A percentile compares a stretch with the other conserved stretches of the same genome.
These are phyloP conservation scores for Euura lappo DNA, from an alignment of 1,140 invertebrate genomes.

Conservation along the genomic window DNA sequence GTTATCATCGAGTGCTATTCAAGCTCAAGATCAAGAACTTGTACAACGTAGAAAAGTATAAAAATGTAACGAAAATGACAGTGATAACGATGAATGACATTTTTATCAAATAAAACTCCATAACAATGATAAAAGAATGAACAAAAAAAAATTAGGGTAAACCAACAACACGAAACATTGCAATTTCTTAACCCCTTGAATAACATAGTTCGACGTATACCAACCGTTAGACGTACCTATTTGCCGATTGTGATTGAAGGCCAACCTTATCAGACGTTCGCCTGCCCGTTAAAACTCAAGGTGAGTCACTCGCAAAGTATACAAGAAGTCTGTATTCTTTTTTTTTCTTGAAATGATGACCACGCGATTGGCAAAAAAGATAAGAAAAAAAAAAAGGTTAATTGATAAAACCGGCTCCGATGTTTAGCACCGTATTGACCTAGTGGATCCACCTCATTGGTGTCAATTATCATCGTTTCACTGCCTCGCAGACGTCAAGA, in stretches of 20 bases:
- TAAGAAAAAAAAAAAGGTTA: background rate
- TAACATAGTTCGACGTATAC: background rate
- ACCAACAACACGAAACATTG: too few relatives aligned
- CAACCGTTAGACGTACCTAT: background rate
- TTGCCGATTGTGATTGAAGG: background rate
- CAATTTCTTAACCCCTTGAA: background rate
- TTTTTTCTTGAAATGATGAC: too few relatives aligned
- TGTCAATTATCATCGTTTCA: constrained; percentile 3
- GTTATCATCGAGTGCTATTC: too few relatives aligned
- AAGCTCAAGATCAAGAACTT: too few relatives aligned
- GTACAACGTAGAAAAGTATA: background rate
- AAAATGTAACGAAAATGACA: constrained; percentile 37
- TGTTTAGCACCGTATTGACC: background rate
- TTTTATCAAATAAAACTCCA: constrained; percentile 24
- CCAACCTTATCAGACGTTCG: background rate
- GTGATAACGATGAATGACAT: constrained; percentile 37
- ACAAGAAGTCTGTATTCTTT: too few relatives aligned
- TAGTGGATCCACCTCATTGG: background rate
- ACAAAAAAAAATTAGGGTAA: background rate
- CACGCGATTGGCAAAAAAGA: too few relatives aligned
- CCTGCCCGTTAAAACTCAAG: background rate
- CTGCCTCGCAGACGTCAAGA: background rate
- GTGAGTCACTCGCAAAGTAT: background rate
- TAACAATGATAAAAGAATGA: too few relatives aligned
- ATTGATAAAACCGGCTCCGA: background rate